phyloP scores from a whole-genome alignment of 2,797 vertebrate genomes.

The Pelobates cultripes region DNA sequence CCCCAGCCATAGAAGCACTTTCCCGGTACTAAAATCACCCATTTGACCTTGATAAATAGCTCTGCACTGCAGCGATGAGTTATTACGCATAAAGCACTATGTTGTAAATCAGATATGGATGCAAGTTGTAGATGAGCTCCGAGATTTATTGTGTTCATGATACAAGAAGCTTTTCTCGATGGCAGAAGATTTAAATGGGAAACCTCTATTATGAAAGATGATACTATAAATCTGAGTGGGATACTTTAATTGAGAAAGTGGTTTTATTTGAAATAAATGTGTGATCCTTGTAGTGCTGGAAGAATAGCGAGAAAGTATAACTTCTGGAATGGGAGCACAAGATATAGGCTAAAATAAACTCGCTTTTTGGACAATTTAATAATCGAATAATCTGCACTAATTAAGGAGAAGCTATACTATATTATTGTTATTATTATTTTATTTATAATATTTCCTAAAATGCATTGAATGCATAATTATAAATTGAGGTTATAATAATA shows the following conservation, averaged over 20 bases:
- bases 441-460: no score
- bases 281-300: background rate
- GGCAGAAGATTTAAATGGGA: background rate
- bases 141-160: background rate
- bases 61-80: background rate
- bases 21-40: background rate
- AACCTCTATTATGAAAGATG: background rate
- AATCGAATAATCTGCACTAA: no score
- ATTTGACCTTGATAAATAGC: constrained; percentile 10
- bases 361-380: no score
- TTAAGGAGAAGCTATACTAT: no score
- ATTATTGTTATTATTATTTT: no score
- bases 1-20: background rate
- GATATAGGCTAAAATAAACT: no score
- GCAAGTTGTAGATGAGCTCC: constrained; percentile 4
- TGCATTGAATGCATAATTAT: no score
- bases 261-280: background rate
- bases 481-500: no score
- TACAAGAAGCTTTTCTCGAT: background rate
- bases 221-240: background rate
- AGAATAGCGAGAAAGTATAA: background rate
- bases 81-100: background rate
- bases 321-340: no score
- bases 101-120: constrained; percentile 3
- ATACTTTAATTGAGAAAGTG: background rate